Base-by-base conservation (phyloP, 2,113 vertebrate species). In the Pseudonaja textilis region DNA sequence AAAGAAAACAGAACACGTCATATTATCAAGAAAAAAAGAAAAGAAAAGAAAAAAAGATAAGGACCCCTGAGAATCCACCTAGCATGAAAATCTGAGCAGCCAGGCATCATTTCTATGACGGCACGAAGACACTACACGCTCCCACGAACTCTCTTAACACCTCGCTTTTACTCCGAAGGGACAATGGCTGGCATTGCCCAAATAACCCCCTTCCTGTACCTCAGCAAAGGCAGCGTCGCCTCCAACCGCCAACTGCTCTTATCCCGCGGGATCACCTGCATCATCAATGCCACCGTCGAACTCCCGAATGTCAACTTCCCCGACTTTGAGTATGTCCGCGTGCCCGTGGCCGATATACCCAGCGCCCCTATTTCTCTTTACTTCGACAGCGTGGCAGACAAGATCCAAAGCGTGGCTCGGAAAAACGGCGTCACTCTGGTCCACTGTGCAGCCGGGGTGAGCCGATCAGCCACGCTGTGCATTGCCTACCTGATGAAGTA, bases 401-500 rank as follows among this genome's bases (percentile, higher is more conserved):
- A 99, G 97, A 99, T 99, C 96, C 98, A 99, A 95, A 99, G 98
- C 29, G 98, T 99, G 95, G 98, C 98, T 2, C 98, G 98, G n/a
- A 99, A 99, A 95, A 98, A 99, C 1, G 99, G 99, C 0, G 98
- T 98, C 1, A 98, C 99, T 29, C 91, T 99, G 95, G 99, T 99
- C 96, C 99, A 99, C 95, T 99, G 99, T 20, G 99, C 99, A 0
- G 99, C 99, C 0, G 99, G 99, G 0, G 99, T 99, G 91, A 99
- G 99, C 98, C 97, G 99, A 89, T 99, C 99, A 0, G 99, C 99
- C 95, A 99, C 99, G 0, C 98, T 99, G 94, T 99, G 99, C 96
- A 98, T 99, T 39, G 99, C 99, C 4, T 99, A 99, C 97, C 98
- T 99, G 97, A 99, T 99, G 99, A 99, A 99, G 94, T 98, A 99